Evolutionary conservation across 2,797 vertebrate genomes (phyloP).

Genomic region (Numenius phaeopus): DNA sequence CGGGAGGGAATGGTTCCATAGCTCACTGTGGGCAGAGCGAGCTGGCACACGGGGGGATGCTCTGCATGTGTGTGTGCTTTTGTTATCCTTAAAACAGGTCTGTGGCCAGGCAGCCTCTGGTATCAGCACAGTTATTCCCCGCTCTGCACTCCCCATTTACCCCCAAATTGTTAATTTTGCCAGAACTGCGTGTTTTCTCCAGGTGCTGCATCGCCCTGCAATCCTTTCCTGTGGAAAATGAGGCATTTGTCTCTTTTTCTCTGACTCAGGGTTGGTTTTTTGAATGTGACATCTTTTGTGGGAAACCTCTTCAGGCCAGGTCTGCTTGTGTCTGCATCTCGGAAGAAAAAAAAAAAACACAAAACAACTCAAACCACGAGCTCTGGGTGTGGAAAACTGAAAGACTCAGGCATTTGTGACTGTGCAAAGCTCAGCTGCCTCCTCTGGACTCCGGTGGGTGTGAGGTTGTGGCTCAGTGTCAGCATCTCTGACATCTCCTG

Average conservation of each 20-base stretch:
- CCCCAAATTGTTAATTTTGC: not conserved
- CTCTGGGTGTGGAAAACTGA: not conserved
- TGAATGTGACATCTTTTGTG: not conserved
- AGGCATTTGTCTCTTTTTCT: not conserved
- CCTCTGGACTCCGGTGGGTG: not conserved
- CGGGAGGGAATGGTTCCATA: rapidly evolving
- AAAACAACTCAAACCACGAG: not conserved
- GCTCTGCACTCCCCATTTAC: not conserved
- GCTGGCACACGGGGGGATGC: not conserved
- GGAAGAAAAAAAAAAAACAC: too few species aligned
- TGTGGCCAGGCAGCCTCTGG: not conserved
- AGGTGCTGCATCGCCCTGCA: rapidly evolving
- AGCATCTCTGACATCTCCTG: not conserved
- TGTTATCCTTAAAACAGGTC: not conserved
- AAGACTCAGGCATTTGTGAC: not conserved
- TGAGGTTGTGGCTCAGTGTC: not conserved
- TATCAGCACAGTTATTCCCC: not conserved
- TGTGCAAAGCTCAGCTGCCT: not conserved
- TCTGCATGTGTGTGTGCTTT: not conserved
- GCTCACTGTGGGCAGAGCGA: not conserved
- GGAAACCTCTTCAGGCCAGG: not conserved
- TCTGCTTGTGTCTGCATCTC: not conserved
- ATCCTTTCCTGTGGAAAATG: not conserved
- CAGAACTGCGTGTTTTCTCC: not conserved
- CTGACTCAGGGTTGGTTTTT: not conserved